Conservation (phyloP, 2,888 invertebrate genomes). For the Deilephila porcellus region DNA sequence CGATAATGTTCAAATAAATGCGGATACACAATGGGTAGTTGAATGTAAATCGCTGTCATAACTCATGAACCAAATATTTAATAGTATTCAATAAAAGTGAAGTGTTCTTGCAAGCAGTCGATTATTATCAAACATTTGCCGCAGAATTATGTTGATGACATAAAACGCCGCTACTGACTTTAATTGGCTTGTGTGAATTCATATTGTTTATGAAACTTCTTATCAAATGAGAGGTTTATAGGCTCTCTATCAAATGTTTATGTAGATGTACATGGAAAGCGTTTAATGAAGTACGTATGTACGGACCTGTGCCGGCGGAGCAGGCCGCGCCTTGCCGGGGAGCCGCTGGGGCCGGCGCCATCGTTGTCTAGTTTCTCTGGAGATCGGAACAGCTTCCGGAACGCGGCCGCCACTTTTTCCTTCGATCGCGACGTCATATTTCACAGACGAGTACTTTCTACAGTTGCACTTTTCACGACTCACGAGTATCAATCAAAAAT, state of each 20-base stretch:
- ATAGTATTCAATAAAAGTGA: neutral
- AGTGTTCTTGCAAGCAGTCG: slow-evolving; percentile 2
- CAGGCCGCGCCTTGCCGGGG: slow-evolving; percentile 85
- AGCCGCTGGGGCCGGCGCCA: slow-evolving; percentile 85
- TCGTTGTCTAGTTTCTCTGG: slow-evolving; percentile 89
- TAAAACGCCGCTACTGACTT: neutral
- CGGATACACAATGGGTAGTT: too few species aligned
- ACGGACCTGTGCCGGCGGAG: slow-evolving; percentile 77
- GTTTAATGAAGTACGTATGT: slow-evolving; percentile 1
- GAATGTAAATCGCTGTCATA: too few species aligned
- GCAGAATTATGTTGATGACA: slow-evolving; percentile 39
- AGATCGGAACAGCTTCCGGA: slow-evolving; percentile 91
- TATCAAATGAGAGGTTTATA: slow-evolving; percentile 4
- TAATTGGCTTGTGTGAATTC: neutral
- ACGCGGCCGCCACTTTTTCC: slow-evolving; percentile 92
- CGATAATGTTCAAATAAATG: too few species aligned
- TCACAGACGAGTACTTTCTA: slow-evolving; percentile 62
- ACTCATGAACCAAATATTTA: too few species aligned
- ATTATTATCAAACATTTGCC: slow-evolving; percentile 51
- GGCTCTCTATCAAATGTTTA: neutral
- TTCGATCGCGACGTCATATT: slow-evolving; percentile 91
- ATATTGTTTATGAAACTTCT: slow-evolving; percentile 11
- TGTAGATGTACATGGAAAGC: neutral
- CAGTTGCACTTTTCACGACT: slow-evolving; percentile 43
- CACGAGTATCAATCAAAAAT: slow-evolving; percentile 28